These are phyloP conservation scores for Coturnix japonica DNA, from an alignment of 2,113 vertebrate genomes.

Conservation along the genomic window DNA sequence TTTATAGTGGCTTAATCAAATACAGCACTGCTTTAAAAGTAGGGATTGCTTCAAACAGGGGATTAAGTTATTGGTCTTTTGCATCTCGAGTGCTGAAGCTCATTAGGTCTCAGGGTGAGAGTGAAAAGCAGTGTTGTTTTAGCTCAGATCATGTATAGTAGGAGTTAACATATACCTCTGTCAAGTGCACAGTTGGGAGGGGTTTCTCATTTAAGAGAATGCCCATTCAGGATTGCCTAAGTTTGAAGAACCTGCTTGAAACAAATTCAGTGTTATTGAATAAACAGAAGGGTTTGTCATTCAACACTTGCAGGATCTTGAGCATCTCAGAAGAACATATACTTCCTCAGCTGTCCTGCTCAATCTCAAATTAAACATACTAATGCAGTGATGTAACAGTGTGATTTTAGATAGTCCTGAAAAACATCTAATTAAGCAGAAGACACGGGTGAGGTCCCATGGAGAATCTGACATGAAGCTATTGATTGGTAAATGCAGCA, in stretches of 20 bases:
- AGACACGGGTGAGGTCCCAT: neutral
- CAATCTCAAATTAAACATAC: neutral
- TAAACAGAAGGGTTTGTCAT: neutral
- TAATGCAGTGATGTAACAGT: neutral
- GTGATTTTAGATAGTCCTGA: neutral
- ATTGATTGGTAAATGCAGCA: neutral
- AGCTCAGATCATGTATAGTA: slow-evolving; percentile 6
- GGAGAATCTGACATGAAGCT: neutral
- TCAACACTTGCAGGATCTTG: neutral
- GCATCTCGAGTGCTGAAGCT: slow-evolving; percentile 53
- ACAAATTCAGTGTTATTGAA: neutral
- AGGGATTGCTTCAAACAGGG: slow-evolving; percentile 54
- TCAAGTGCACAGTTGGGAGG: neutral
- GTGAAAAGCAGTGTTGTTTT: slow-evolving; percentile 9
- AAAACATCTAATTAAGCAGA: neutral
- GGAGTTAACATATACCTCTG: slow-evolving; percentile 5
- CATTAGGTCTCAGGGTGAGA: slow-evolving; percentile 35
- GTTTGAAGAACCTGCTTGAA: neutral
- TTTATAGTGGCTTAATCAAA: slow-evolving; percentile 68
- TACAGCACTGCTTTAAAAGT: slow-evolving; percentile 52
- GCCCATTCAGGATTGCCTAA: neutral
- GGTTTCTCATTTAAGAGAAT: neutral
- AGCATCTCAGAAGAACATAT: neutral
- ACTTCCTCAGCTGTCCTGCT: neutral
- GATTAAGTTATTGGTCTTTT: slow-evolving; percentile 69